phyloP scores from a whole-genome alignment of 2,888 invertebrate genomes.

The Trisateles emortualis region DNA sequence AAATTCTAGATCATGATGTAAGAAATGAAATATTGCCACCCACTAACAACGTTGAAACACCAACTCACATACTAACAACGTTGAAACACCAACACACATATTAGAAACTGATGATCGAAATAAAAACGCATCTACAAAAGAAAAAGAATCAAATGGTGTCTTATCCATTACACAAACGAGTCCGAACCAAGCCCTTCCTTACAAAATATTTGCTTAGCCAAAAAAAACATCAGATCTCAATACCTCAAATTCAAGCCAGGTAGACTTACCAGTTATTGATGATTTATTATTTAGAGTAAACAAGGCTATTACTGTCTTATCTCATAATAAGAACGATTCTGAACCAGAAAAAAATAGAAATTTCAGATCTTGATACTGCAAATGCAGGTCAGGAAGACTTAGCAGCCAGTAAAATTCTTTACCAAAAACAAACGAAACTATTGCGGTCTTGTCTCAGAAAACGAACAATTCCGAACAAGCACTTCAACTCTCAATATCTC shows the following conservation, averaged over 20 bases:
- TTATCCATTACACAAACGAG: neutral
- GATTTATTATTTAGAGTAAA: no score
- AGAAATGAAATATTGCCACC: neutral
- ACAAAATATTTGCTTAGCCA: neutral
- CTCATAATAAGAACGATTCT: no score
- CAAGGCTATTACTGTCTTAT: no score
- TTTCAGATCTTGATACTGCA: no score
- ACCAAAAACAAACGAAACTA: neutral
- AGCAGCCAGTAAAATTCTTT: no score
- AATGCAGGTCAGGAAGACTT: no score
- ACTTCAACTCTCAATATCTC: neutral
- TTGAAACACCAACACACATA: neutral
- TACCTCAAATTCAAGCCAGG: neutral
- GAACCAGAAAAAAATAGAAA: neutral
- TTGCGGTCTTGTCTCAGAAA: neutral
- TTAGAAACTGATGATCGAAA: neutral
- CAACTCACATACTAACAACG: neutral
- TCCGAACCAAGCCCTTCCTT: slow-evolving; percentile 4
- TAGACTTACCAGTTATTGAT: neutral
- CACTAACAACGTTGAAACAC: no score
- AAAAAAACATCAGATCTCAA: neutral
- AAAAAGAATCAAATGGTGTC: neutral
- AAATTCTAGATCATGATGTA: slow-evolving; percentile 5
- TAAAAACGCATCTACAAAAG: neutral
- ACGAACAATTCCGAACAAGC: slow-evolving; percentile 4